Conservation (phyloP, 2,113 vertebrate species). For the Tichodroma muraria region DNA sequence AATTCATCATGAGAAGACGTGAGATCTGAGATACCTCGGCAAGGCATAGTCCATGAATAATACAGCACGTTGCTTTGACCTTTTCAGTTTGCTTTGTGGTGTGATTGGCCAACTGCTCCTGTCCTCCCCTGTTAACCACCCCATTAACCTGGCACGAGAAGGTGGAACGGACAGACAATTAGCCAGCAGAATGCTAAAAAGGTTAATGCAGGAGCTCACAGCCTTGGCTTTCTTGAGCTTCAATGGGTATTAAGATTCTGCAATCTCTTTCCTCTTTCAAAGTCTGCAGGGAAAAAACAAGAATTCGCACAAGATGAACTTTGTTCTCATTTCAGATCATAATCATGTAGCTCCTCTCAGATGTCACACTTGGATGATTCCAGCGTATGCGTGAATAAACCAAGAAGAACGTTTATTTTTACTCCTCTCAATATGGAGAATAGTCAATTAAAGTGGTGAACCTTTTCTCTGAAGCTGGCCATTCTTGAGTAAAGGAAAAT, state of each 20-base stretch:
- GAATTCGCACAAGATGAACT: neutral
- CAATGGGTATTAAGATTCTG: neutral
- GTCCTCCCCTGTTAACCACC: constrained; percentile 47
- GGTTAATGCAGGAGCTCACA: constrained; percentile 29
- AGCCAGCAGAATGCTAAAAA: constrained; percentile 62
- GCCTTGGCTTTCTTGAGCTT: constrained; percentile 18
- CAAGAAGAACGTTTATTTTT: constrained; percentile 19
- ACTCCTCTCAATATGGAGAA: constrained; percentile 8
- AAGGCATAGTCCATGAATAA: constrained; percentile 35
- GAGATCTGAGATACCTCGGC: constrained; percentile 15
- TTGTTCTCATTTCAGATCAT: constrained; percentile 27
- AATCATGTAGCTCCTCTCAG: constrained; percentile 10
- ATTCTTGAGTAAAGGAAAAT: neutral
- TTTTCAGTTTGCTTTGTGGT: constrained; percentile 55
- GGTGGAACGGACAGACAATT: constrained; percentile 54
- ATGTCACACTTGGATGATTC: neutral
- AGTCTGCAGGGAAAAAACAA: neutral
- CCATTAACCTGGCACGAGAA: constrained; percentile 64
- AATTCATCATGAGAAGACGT: constrained; percentile 64
- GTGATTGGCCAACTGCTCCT: constrained; percentile 22
- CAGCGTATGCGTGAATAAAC: constrained; percentile 15
- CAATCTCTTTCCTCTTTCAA: neutral
- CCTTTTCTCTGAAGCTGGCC: constrained; percentile 7
- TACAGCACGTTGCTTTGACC: constrained; percentile 31
- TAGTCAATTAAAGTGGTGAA: constrained; percentile 2